These are phyloP conservation scores for Dallia pectoralis DNA, from an alignment of 2,797 vertebrate species.

Conservation along the genomic window DNA sequence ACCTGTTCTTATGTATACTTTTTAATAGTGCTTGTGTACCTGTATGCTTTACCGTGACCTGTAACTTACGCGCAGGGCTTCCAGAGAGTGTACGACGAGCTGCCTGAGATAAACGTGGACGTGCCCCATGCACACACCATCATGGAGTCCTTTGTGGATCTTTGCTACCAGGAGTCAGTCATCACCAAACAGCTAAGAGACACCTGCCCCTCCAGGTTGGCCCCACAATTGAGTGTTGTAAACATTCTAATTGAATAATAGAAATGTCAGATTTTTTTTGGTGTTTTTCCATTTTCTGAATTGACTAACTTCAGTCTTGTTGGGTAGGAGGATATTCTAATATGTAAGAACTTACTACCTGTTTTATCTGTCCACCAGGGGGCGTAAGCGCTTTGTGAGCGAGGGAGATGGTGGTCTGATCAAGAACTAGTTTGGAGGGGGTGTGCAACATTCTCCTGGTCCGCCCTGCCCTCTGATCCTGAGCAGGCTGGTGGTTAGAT, in stretches of 20 bases:
- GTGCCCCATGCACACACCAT: constrained; percentile 81
- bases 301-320: too few species aligned
- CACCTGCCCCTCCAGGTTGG: constrained; percentile 80
- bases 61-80: constrained; percentile 72
- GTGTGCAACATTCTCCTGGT: not conserved
- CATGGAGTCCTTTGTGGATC: constrained; percentile 84
- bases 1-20: not conserved
- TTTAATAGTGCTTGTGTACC: not conserved
- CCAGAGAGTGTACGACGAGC: constrained; percentile 81
- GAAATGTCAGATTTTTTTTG: too few species aligned
- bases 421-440: constrained; percentile 68
- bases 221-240: not conserved
- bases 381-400: constrained; percentile 85
- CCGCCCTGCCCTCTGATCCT: not conserved
- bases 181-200: constrained; percentile 86
- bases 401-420: constrained; percentile 83
- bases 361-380: constrained; percentile 65
- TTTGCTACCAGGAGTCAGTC: constrained; percentile 79
- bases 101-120: constrained; percentile 83
- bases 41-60: not conserved
- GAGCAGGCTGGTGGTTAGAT: constrained; percentile 36
- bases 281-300: too few species aligned
- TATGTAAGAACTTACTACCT: not conserved
- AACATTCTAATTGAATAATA: not conserved
- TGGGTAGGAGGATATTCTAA: not conserved